Evolutionary conservation across 2,888 invertebrate species (phyloP).

Genomic region (Hydrotaea diabolus): DNA sequence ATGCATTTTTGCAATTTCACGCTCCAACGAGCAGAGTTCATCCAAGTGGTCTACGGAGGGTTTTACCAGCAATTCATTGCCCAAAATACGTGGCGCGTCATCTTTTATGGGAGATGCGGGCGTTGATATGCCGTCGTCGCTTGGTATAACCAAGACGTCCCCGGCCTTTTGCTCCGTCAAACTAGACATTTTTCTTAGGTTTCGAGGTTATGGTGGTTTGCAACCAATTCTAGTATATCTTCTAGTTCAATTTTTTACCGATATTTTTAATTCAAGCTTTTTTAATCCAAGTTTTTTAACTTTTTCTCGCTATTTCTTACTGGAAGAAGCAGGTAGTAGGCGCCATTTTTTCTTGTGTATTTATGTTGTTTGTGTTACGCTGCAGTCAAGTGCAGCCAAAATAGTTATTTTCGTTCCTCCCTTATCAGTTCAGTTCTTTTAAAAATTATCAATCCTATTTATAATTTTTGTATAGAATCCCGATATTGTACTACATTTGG

Average conservation of each 20-base stretch:
- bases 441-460: too few species aligned
- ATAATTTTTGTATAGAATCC: too few species aligned
- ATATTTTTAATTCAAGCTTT: background rate
- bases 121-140: constrained; percentile 33
- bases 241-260: background rate
- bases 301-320: too few species aligned
- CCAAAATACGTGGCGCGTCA: constrained; percentile 57
- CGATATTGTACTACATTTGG: too few species aligned
- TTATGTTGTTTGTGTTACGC: constrained; percentile 43
- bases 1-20: constrained; percentile 79
- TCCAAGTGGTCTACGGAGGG: constrained; percentile 69
- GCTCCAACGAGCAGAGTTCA: constrained; percentile 76
- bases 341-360: constrained; percentile 59
- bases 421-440: too few species aligned
- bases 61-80: constrained; percentile 55
- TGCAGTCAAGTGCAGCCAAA: constrained; percentile 48
- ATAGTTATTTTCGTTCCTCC: too few species aligned
- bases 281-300: too few species aligned
- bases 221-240: too few species aligned
- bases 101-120: constrained; percentile 24
- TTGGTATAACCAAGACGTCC: constrained; percentile 43
- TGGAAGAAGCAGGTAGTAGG: constrained; percentile 53
- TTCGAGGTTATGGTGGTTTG: constrained; percentile 65
- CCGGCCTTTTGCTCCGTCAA: constrained; percentile 29
- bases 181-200: constrained; percentile 55